A percentile compares a stretch with the other conserved stretches of the same genome.
Evolutionary conservation across 2,888 invertebrate genomes (phyloP).

Genomic region (Torymus aiolomorphi): DNA sequence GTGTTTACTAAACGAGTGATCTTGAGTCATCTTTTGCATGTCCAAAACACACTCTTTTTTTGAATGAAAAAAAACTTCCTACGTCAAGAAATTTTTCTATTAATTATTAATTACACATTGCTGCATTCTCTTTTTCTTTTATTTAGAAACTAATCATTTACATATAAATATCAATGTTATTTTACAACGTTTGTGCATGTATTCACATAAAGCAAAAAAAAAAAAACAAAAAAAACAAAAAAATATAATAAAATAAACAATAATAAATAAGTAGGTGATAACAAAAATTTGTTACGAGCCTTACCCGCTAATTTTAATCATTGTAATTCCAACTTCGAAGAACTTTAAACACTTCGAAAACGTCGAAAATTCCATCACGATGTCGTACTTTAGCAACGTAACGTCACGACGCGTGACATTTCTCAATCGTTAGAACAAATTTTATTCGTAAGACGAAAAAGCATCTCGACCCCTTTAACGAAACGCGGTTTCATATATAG

Average conservation of each 20-base stretch:
- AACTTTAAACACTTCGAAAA: constrained; percentile 7
- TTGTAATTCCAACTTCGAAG: constrained; percentile 38
- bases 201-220: constrained; percentile 3
- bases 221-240: too few species aligned
- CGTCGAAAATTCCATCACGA: background rate
- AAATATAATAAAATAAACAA: too few species aligned
- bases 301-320: constrained; percentile 43
- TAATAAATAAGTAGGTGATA: constrained; percentile 44
- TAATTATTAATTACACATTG: constrained; percentile 32
- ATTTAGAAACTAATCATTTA: constrained; percentile 42
- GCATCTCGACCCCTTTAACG: background rate
- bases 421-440: too few species aligned
- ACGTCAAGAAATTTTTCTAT: constrained; percentile 32
- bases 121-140: constrained; percentile 13
- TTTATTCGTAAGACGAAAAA: background rate
- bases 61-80: constrained; percentile 34
- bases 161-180: constrained; percentile 39
- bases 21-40: constrained; percentile 49
- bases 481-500: too few species aligned
- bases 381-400: background rate
- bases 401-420: background rate
- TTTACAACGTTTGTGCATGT: constrained; percentile 36
- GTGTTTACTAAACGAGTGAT: constrained; percentile 72
- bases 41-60: constrained; percentile 18
- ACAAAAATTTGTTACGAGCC: constrained; percentile 6